Conservation (phyloP, 2,888 invertebrate species). For the Muschampia plurimacula region DNA sequence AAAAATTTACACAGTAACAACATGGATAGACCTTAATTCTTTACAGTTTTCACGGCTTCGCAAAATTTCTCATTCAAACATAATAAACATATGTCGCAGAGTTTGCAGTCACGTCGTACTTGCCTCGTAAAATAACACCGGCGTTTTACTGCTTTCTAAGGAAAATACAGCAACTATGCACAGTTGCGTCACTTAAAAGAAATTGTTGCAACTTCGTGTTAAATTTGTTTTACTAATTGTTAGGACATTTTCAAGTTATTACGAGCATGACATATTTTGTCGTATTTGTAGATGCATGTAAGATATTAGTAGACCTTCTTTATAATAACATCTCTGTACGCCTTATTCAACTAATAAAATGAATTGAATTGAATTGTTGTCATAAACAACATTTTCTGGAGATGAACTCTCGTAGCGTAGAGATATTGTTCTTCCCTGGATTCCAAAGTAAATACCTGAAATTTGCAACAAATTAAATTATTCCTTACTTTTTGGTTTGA, state of each 20-base stretch:
- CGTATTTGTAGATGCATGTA: background rate
- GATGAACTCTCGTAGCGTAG: too few species aligned
- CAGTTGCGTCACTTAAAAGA: constrained; percentile 54
- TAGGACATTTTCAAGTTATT: background rate
- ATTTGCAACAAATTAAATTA: too few species aligned
- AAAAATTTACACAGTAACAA: background rate
- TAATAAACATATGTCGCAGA: constrained; percentile 44
- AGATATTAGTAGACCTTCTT: background rate
- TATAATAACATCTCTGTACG: too few species aligned
- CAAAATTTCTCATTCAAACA: constrained; percentile 51
- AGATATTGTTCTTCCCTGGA: too few species aligned
- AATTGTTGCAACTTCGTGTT: constrained; percentile 40
- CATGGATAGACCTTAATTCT: constrained; percentile 3
- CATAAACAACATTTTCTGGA: too few species aligned
- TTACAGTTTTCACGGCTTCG: constrained; percentile 54
- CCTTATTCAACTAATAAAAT: too few species aligned
- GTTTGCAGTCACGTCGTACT: constrained; percentile 42
- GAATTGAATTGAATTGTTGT: too few species aligned
- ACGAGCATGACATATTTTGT: background rate
- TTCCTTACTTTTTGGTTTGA: too few species aligned
- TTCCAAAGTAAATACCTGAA: too few species aligned
- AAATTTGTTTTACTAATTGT: constrained; percentile 1
- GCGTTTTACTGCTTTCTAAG: constrained; percentile 61
- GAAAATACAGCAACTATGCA: constrained; percentile 49
- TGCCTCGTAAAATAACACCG: constrained; percentile 55